phyloP scores from a whole-genome alignment of 2,797 vertebrate species.

The Rhabdophis nuchalis region DNA sequence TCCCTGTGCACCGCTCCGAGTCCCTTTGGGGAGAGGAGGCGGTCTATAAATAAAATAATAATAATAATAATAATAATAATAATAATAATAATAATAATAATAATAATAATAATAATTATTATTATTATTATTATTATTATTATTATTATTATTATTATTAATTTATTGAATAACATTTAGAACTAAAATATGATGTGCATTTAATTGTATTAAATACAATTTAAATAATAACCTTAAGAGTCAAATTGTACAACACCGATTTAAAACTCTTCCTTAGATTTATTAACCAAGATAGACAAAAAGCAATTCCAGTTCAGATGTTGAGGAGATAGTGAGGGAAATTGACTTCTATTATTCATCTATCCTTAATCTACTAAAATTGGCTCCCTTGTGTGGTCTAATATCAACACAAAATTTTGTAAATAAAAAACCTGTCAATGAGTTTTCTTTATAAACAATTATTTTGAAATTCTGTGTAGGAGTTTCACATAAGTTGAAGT shows the following conservation, averaged over 20 bases:
- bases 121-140: no score
- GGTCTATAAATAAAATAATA: no score
- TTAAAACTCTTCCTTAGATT: neutral
- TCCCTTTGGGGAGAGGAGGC: no score
- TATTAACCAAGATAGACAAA: neutral
- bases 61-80: no score
- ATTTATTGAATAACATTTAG: neutral
- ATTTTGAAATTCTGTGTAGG: neutral
- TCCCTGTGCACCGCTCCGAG: no score
- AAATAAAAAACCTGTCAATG: neutral
- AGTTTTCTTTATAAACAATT: neutral
- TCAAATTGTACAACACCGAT: neutral
- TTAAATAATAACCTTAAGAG: neutral
- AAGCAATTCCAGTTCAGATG: neutral
- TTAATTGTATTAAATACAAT: neutral
- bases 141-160: no score
- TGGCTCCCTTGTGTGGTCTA: neutral
- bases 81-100: no score
- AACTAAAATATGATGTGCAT: neutral
- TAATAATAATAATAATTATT: no score
- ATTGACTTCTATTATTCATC: neutral
- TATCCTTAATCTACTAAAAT: neutral
- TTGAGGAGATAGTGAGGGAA: neutral
- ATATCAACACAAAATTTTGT: no score
- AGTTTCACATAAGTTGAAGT: neutral